phyloP scores from a whole-genome alignment of 2,113 vertebrate genomes.

The Strix uralensis region DNA sequence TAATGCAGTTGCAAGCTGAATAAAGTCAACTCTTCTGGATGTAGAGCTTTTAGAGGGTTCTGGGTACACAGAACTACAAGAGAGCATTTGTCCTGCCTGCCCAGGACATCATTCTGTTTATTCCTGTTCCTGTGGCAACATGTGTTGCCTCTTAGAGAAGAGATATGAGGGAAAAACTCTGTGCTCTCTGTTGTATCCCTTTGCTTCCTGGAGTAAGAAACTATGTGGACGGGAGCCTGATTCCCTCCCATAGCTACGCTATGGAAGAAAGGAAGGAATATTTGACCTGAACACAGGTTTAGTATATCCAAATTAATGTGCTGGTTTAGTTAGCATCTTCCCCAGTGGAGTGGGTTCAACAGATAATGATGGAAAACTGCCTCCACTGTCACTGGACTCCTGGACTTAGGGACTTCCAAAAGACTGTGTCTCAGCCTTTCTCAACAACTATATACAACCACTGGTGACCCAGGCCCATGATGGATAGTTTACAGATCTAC shows the following conservation, averaged over 20 bases:
- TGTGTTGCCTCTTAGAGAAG: background rate
- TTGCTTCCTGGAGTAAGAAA: background rate
- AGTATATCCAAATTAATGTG: background rate
- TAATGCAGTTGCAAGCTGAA: background rate
- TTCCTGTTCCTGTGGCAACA: background rate
- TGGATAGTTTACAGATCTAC: background rate
- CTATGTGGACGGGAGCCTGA: background rate
- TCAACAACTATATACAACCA: background rate
- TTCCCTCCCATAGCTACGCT: background rate
- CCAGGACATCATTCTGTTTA: background rate
- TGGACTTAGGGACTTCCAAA: background rate
- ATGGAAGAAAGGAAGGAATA: background rate
- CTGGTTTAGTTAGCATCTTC: background rate
- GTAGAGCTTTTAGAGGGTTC: background rate
- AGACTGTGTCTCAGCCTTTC: background rate
- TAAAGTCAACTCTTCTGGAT: background rate
- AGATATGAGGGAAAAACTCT: background rate
- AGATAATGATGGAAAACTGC: background rate
- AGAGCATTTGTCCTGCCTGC: background rate
- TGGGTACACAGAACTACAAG: background rate
- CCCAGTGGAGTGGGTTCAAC: background rate
- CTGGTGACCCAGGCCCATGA: background rate
- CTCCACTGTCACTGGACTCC: background rate
- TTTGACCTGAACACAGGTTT: background rate
- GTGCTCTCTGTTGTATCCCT: background rate